Conservation (phyloP, 1,140 invertebrate genomes). For the Drosophila nikananu region DNA sequence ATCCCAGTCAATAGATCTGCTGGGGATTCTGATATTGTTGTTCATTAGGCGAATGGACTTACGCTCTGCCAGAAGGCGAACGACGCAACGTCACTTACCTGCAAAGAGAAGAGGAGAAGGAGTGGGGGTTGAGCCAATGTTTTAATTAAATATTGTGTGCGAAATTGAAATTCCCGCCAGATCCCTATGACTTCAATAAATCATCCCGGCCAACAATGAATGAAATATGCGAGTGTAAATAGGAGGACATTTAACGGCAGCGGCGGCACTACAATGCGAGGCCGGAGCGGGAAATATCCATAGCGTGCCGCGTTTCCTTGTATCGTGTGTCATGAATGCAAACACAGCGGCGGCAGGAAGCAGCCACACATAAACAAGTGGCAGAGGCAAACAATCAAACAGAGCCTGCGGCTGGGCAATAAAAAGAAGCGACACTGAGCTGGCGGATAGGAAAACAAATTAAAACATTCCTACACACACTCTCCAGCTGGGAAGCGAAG, state of each 20-base stretch:
- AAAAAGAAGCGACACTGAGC: conserved; percentile 73
- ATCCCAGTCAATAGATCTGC: conserved; percentile 8
- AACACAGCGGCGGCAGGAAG: conserved; percentile 51
- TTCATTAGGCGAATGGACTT: conserved; percentile 76
- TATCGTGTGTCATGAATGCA: conserved; percentile 79
- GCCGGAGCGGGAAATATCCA: conserved; percentile 56
- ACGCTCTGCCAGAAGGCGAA: conserved; percentile 42
- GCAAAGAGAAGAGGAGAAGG: conserved; percentile 34
- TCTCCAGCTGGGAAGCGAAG: conserved; percentile 31
- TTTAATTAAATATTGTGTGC: conserved; percentile 74
- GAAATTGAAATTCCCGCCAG: conserved; percentile 72
- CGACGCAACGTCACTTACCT: conserved; percentile 65
- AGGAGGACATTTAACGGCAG: conserved; percentile 52
- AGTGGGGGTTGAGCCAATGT: conserved; percentile 42
- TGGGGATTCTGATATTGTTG: conserved; percentile 48
- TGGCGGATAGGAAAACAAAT: conserved; percentile 82
- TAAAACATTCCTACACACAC: conserved; percentile 84
- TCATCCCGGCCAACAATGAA: conserved; percentile 78
- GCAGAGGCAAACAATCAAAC: conserved; percentile 76
- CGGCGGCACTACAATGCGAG: conserved; percentile 42
- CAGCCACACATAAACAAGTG: conserved; percentile 58
- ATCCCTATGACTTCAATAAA: conserved; percentile 78
- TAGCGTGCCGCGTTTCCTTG: conserved; percentile 69
- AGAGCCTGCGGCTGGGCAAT: conserved; percentile 75
- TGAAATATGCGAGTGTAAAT: conserved; percentile 52